Base-by-base conservation (phyloP, 2,113 vertebrate species). In the Indicator indicator region DNA sequence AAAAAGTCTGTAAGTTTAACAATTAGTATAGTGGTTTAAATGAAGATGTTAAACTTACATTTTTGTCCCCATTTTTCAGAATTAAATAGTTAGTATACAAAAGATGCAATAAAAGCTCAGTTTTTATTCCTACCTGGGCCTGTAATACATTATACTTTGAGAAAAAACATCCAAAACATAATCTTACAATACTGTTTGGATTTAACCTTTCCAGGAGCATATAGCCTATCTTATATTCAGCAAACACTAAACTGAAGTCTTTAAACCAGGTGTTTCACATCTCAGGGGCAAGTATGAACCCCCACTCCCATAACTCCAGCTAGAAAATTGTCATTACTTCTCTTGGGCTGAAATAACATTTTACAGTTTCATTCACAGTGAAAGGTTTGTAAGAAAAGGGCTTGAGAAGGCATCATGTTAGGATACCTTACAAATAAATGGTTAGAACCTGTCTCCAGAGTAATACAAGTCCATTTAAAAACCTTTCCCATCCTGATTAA, bases 381-480 rank as follows among this genome's bases (percentile, higher is more conserved):
- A 83, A 88, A 80, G 3, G 38, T 78, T 63, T 83, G 8, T 33
- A 64, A 90, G 58, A 74, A 90, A 59, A 38, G 8, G 62, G 9
- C 13, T 70, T 95, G 28, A 74, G 74, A 60, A 78, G 38, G 16
- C n/a, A 16, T 56, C 26, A 24, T 70, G 56, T 38, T 78, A 78
- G 24, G 16, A 56, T 52, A 48, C 6, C 4, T 71, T 67, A 38
- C 62, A 82, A 88, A 90, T 54, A 28, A 13, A 58, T 78, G 16
- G 15, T 55, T 87, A 56, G 13, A 52, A 88, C 20, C 44, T 75
- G 33, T 63, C 71, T 88, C 74, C 19, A 54, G 71, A 78, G 36
- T 67, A 82, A 74, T 36, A 14, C 4, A 85, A 88, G 46, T 56
- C 56, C 23, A 79, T 88, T 86, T 93, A 26, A 86, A 88, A 95